A percentile compares a stretch with the other conserved stretches of the same genome.
Conservation (phyloP, 2,113 vertebrate species). For the Nycticorax nycticorax region DNA sequence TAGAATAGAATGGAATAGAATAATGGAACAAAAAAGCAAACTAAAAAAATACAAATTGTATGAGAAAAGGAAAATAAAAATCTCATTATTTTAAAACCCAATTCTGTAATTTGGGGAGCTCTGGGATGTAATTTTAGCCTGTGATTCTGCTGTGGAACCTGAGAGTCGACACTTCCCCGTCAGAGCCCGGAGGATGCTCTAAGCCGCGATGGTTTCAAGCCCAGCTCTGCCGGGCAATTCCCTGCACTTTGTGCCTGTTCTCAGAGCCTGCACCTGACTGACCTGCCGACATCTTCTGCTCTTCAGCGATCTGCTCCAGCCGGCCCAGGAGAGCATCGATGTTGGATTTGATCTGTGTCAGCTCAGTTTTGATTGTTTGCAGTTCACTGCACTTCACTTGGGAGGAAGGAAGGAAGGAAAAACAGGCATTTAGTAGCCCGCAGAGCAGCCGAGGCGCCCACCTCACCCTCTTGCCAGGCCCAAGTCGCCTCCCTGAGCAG, state of each 20-base stretch:
- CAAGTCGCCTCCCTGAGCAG: neutral
- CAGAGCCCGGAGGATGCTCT: neutral
- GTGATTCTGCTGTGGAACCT: neutral
- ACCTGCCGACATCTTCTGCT: conserved; percentile 83
- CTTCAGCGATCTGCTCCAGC: conserved; percentile 90
- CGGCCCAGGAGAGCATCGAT: conserved; percentile 90
- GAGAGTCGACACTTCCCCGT: accelerated
- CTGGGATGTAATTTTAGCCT: neutral
- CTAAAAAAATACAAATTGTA: neutral
- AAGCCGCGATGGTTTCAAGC: accelerated
- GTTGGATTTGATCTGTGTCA: conserved; percentile 95
- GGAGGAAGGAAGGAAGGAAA: neutral
- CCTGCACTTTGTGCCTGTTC: neutral
- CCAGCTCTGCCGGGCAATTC: neutral
- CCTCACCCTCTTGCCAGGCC: neutral
- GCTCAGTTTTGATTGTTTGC: conserved; percentile 89
- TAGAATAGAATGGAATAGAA: neutral
- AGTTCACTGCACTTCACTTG: conserved; percentile 88
- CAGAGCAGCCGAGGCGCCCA: accelerated
- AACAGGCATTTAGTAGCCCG: neutral
- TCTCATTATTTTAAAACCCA: neutral
- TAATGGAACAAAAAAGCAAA: neutral
- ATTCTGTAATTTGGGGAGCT: neutral
- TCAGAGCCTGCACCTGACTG: neutral
- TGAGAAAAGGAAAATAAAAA: neutral